Conservation (phyloP, 2,888 invertebrate species). For the Neocrepidodera transversa region DNA sequence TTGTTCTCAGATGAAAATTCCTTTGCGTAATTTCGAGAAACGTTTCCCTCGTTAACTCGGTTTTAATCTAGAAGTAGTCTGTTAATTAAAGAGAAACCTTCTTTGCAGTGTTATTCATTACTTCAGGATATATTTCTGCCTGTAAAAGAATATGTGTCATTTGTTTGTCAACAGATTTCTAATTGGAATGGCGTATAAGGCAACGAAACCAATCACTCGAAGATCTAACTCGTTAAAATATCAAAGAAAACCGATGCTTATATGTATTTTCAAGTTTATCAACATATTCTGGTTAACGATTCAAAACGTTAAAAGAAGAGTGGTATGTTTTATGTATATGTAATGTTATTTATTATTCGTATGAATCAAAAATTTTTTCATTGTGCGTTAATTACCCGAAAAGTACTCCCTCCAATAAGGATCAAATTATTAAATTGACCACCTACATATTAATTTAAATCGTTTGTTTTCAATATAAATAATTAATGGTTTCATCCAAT, state of each 20-base stretch:
- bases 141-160: slow-evolving; percentile 3
- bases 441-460: too few species aligned
- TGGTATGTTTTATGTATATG: too few species aligned
- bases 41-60: slow-evolving; percentile 5
- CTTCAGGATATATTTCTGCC: not conserved
- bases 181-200: not conserved
- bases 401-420: too few species aligned
- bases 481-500: too few species aligned
- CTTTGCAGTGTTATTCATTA: slow-evolving; percentile 19
- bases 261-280: too few species aligned
- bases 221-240: not conserved
- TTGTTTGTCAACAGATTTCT: slow-evolving; percentile 7
- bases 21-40: slow-evolving; percentile 19
- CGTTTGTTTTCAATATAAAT: too few species aligned
- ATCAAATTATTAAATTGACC: too few species aligned
- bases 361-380: too few species aligned
- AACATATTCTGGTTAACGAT: too few species aligned
- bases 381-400: too few species aligned
- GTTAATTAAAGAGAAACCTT: slow-evolving; percentile 20
- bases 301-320: too few species aligned
- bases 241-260: not conserved
- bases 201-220: not conserved
- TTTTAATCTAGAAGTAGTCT: slow-evolving; percentile 18
- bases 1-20: slow-evolving; percentile 11
- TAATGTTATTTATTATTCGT: too few species aligned